Base-by-base conservation (phyloP, 2,888 invertebrate genomes). In the Platycheirus albimanus region DNA sequence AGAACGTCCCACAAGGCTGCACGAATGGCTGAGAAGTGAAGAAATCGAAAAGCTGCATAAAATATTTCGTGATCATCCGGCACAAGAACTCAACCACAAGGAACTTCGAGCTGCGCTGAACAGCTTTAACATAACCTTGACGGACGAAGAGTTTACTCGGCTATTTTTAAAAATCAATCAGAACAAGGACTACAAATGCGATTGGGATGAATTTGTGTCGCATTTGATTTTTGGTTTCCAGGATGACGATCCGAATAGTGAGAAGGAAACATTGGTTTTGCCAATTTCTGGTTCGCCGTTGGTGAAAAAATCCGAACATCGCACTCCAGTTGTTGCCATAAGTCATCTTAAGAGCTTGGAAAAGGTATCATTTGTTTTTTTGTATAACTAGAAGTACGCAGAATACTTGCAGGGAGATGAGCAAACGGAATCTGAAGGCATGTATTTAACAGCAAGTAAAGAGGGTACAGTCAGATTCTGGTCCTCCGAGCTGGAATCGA, bases 381-480 rank as follows among this genome's bases (percentile, higher is more conserved):
- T n/a, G n/a, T n/a, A n/a, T n/a, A 20, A 20, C 20, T 28, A 11
- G 10, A 36, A 10, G n/a, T n/a, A n/a, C n/a, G n/a, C n/a, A n/a
- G n/a, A n/a, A n/a, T n/a, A n/a, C n/a, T n/a, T n/a, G n/a, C n/a
- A 58, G 3, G 80, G 81, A 8, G 87, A 87, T 36, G 88, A 88
- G 56, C 85, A 87, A 3, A 85, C 85, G 0, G 88, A 93, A 84
- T 91, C 92, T 84, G 93, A 93, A 75, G 96, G 96, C 47, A 92
- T 93, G 86, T 96, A 96, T 90, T 89, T 96, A 83, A 95, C 96
- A 0, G 93, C 93, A 30, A 96, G 96, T 87, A 94, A 93, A 85
- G 96, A 96, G 87, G 96, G 96, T 0, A 91, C 92, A 86, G 92
- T 96, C 85, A 95, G 95, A 88, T 95, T 95, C 90, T 96, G 96